Base-by-base conservation (phyloP, 2,888 invertebrate genomes). In the Lydus trimaculatus region DNA sequence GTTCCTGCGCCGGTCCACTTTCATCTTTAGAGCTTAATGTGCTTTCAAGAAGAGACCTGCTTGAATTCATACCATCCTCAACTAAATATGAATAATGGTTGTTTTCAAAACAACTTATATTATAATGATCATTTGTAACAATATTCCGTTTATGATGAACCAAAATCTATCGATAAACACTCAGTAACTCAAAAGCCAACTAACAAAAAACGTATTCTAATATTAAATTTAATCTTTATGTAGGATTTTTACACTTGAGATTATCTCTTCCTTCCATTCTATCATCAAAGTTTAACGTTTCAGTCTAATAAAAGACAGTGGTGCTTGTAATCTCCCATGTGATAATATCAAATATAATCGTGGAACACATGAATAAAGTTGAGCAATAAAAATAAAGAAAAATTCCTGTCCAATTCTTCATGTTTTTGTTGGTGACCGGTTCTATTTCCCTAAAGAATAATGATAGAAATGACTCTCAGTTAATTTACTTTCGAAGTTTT, bases 1-100 rank as follows among this genome's bases (percentile, higher is more conserved):
- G 82, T 74, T 75, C 76, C 75, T 81, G 81, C 81, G 81, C 81
- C 79, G 79, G 78, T 78, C 77, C 75, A 67, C 72, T 73, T 78
- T 74, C 73, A 74, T 61, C 65, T 61, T 63, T 58, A 69, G 33
- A 63, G 43, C 69, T 69, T 61, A 23, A 58, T 52, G 52, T 52
- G 20, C 20, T 56, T 56, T 56, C 13, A 25, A 56, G 56, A 56
- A 25, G 56, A 23, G 56, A 25, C 56, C 25, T 56, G 56, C 56
- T 56, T 25, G 56, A 56, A 56, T 25, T 13, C 56, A 8, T 56
- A 56, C 56, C 56, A 56, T 56, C 56, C 20, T 13, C 25, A 56
- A 56, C 56, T 15, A 25, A 56, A 56, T 25, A 56, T 56, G 56
- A 56, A 56, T 56, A 56, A 56, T 56, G 56, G 56, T 4, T 8